Conservation (phyloP, 2,888 invertebrate species). For the Drosophila mercatorum region DNA sequence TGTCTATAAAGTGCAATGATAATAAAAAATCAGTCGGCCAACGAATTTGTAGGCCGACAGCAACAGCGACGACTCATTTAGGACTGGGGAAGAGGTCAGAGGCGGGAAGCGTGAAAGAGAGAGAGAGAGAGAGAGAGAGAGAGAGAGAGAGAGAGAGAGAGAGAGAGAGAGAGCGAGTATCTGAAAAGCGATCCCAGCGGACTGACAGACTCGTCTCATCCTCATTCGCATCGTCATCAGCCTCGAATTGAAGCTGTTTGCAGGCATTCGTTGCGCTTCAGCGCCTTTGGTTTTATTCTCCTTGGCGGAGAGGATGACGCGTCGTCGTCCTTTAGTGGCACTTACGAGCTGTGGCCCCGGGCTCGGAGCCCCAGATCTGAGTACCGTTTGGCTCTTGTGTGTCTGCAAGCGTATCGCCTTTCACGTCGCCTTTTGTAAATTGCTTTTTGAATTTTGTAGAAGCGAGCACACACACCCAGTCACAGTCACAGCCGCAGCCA, state of each 20-base stretch:
- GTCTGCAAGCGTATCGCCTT: constrained; percentile 71
- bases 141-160: neutral
- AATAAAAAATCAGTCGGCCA: constrained; percentile 62
- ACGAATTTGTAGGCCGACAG: constrained; percentile 55
- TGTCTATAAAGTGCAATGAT: constrained; percentile 80
- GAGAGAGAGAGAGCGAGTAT: neutral
- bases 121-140: neutral
- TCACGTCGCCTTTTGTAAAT: constrained; percentile 79
- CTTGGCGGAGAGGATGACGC: constrained; percentile 30
- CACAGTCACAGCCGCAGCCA: constrained; percentile 3
- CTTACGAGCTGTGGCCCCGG: constrained; percentile 60
- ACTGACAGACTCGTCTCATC: constrained; percentile 22
- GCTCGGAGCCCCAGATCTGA: constrained; percentile 34
- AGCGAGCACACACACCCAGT: constrained; percentile 49
- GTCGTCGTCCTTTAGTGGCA: constrained; percentile 69
- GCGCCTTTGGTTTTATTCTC: constrained; percentile 48
- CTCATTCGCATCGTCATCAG: constrained; percentile 20
- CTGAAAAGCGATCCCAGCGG: constrained; percentile 57
- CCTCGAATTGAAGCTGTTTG: constrained; percentile 29
- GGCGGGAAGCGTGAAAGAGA: neutral
- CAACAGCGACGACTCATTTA: constrained; percentile 68
- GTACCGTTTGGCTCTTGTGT: constrained; percentile 46
- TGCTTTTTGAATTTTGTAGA: constrained; percentile 80
- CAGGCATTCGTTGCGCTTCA: constrained; percentile 56
- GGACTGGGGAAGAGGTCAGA: constrained; percentile 16